Base-by-base conservation (phyloP, 2,888 invertebrate genomes). In the Chironomus tentans region DNA sequence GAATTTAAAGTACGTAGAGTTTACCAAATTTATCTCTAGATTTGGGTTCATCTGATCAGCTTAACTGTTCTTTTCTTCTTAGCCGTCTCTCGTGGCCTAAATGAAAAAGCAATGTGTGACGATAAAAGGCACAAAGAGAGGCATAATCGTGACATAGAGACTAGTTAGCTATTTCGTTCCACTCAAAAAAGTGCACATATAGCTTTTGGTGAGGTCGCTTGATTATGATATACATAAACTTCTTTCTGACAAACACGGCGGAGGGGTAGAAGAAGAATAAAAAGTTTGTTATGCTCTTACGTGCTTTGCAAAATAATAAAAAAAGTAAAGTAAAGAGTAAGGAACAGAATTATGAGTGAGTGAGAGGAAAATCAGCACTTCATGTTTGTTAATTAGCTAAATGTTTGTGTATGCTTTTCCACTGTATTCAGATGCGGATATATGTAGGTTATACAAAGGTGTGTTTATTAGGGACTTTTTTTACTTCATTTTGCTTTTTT, bases 351-450 rank as follows among this genome's bases (percentile, higher is more conserved):
- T 38, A 56, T 56, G 56, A 56, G 18, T 15, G 18, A 56, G 18
- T 38, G 70, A 70, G 47, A 70, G 48, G 47, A 69, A 69, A 21
- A 70, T 70, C 18, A 47, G 70, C 47, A 47, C 70, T 70, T 47
- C 47, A 47, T 70, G 38, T 70, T 38, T 46, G 70, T 70, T 70
- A 70, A 70, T 70, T 70, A 70, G 70, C 47, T 70, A 70, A 70
- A 70, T 70, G 70, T 47, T 65, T 21, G 65, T 65, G 21, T 13
- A 65, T 65, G 56, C 38, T 10, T 38, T 10, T 7, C 38, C 10
- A 38, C 38, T 38, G 10, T 38, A 4, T 38, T n/a, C 38, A 38
- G 38, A 38, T 38, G 38, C 38, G 38, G 38, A 38, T 38, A 56
- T 56, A 56, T 56, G 56, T 56, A 56, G 56, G 56, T 56, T 56